Evolutionary conservation across 2,113 vertebrate species (phyloP), one percentile per base, ranked within the genome.

Genomic region (Cygnus atratus): DNA sequence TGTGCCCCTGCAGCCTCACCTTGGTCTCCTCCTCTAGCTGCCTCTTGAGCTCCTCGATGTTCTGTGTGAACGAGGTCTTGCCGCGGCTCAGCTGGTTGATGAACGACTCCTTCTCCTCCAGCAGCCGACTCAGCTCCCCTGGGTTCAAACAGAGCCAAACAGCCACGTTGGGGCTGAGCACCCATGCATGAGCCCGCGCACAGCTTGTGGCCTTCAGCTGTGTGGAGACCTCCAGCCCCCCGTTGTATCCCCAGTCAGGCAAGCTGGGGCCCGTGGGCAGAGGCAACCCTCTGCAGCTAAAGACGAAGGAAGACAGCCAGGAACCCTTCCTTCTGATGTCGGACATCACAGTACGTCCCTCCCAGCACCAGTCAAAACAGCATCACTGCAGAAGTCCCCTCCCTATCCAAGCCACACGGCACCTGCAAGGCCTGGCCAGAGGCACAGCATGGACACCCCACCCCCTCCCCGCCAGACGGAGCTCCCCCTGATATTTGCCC

Each of bases 1-100:
- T 26, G 10, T 13, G 35, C 6, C 50, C 59, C 16, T 33, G 85
- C 57, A 74, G 43, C 29, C 71, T 85, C 67, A 99, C 99, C 98
- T 99, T 99, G 78, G 97, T 98, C 96, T 99, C 99, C 83, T 99
- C 99, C 44, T 99, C 99, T 91, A 99, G 96, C 96, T 99, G 99
- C 94, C 99, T 98, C 96, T 99, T 99, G 74, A 99, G 97, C 29
- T 99, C 99, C 91, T 99, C 99, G 1, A 98, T 96, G 85, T 85
- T 98, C 96, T 99, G 99, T 31, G 98, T 96, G n/a, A 98, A 98
- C 0, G 98, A 98, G 87, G 97, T 97, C 95, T 99, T 99, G 74
- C 98, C 97, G 1, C 99, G 98, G 94, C 98, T 98, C 84, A 99
- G 98, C 95, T 99, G 99, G 89, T 98, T 98, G 65, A 99, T 98